Percentiles rank a stretch among this genome's conserved stretches.
phyloP scores from a whole-genome alignment of 1,140 invertebrate genomes.

The Drosophila mauritiana region DNA sequence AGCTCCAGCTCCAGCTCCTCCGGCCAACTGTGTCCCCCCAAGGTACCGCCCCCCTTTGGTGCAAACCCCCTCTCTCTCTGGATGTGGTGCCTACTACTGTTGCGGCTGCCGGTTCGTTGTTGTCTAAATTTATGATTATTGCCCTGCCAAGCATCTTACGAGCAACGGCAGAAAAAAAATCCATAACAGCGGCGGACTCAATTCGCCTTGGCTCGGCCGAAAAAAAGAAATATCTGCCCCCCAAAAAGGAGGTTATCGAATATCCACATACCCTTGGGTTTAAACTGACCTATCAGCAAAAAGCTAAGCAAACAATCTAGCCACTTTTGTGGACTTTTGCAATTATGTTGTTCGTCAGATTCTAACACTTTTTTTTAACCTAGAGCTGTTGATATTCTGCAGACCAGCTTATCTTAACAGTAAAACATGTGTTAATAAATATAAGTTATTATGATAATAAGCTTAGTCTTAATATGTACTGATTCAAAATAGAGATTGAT shows the following conservation, averaged over 20 bases:
- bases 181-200: conserved; percentile 64
- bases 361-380: background rate
- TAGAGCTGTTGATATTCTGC: too few relatives aligned
- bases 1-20: conserved; percentile 25
- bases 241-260: conserved; percentile 2
- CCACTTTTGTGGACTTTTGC: background rate
- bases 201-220: conserved; percentile 71
- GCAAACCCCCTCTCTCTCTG: background rate
- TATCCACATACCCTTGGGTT: conserved; percentile 2
- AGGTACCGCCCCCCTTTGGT: conserved; percentile 32
- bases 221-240: conserved; percentile 27
- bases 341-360: background rate
- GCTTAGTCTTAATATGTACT: too few relatives aligned
- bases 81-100: conserved; percentile 70
- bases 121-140: conserved; percentile 83
- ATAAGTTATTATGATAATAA: too few relatives aligned
- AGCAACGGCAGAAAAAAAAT: conserved; percentile 53
- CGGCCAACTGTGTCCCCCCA: conserved; percentile 14
- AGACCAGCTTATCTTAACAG: too few relatives aligned
- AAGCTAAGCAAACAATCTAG: conserved; percentile 4
- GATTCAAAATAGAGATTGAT: too few relatives aligned
- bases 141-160: conserved; percentile 81
- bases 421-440: too few relatives aligned
- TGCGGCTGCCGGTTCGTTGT: conserved; percentile 77
- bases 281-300: background rate